These are phyloP conservation scores for Sandelia bainsii DNA, from an alignment of 2,797 vertebrate species.

Conservation along the genomic window DNA sequence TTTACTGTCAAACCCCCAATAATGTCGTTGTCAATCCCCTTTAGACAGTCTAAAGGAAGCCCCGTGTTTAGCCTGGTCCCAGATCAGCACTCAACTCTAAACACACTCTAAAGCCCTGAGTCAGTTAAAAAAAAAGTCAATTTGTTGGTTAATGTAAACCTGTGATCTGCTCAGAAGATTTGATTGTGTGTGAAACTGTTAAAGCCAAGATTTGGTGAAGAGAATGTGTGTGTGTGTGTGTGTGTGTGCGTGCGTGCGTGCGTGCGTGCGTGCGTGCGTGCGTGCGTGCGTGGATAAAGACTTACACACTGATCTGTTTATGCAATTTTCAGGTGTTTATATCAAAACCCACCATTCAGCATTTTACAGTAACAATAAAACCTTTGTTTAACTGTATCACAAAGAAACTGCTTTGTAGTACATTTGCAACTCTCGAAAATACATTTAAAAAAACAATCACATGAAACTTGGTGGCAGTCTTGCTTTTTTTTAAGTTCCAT, in stretches of 20 bases:
- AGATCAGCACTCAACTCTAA: conserved; percentile 34
- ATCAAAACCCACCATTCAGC: conserved; percentile 60
- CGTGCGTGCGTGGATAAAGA: conserved; percentile 23
- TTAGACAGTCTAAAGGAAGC: not conserved
- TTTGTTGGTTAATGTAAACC: conserved; percentile 57
- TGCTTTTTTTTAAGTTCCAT: not conserved
- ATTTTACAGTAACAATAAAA: conserved; percentile 82
- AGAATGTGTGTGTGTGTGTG: conserved; percentile 13
- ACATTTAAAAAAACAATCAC: not conserved
- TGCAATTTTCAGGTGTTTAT: conserved; percentile 77
- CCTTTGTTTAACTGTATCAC: conserved; percentile 60
- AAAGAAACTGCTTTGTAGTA: not conserved
- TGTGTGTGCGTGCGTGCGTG: conserved; percentile 17
- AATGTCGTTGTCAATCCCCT: conserved; percentile 2
- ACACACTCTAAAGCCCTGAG: conserved; percentile 19
- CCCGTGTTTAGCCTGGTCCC: conserved; percentile 21
- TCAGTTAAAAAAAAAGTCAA: conserved; percentile 12
- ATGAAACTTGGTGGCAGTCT: not conserved
- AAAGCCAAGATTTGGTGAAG: conserved; percentile 14
- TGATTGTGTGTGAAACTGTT: conserved; percentile 52
- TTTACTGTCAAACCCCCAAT: not conserved
- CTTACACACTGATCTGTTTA: conserved; percentile 59
- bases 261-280: conserved; percentile 12
- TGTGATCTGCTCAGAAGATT: conserved; percentile 52
- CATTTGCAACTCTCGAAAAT: not conserved